Percentiles rank a stretch among this genome's conserved stretches.
phyloP scores from a whole-genome alignment of 2,888 invertebrate species.

The Ichneumon xanthorius region DNA sequence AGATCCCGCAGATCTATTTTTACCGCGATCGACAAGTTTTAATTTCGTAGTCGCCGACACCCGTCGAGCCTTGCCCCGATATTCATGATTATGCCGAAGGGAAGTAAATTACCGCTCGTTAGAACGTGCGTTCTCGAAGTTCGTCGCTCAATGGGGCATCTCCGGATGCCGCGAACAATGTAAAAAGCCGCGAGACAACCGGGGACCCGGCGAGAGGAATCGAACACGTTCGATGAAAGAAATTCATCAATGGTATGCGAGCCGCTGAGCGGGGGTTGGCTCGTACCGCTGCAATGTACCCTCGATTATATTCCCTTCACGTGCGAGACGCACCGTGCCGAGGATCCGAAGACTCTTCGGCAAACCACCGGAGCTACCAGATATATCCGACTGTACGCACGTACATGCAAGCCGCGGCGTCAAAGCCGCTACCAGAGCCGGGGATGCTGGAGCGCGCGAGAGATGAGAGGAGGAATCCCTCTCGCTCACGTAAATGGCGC shows the following conservation, averaged over 20 bases:
- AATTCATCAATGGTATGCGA: conserved; percentile 64
- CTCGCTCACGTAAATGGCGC: conserved; percentile 58
- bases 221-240: conserved; percentile 47
- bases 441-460: conserved; percentile 3
- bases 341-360: conserved; percentile 34
- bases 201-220: not conserved
- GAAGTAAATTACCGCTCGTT: conserved; percentile 42
- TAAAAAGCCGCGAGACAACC: conserved; percentile 21
- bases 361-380: conserved; percentile 35
- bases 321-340: conserved; percentile 57
- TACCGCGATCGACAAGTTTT: not conserved
- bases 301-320: conserved; percentile 51
- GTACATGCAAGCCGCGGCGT: conserved; percentile 21
- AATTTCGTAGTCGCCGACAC: not conserved
- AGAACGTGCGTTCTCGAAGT: conserved; percentile 18
- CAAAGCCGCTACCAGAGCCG: not conserved
- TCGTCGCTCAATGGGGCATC: conserved; percentile 37
- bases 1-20: not conserved
- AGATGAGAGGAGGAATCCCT: conserved; percentile 15
- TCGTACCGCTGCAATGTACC: conserved; percentile 8
- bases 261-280: not conserved
- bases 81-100: conserved; percentile 31
- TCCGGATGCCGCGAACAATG: not conserved
- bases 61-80: not conserved
- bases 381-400: conserved; percentile 19